Evolutionary conservation across 2,888 invertebrate species (phyloP).

Genomic region (Lasioglossum malachurum): DNA sequence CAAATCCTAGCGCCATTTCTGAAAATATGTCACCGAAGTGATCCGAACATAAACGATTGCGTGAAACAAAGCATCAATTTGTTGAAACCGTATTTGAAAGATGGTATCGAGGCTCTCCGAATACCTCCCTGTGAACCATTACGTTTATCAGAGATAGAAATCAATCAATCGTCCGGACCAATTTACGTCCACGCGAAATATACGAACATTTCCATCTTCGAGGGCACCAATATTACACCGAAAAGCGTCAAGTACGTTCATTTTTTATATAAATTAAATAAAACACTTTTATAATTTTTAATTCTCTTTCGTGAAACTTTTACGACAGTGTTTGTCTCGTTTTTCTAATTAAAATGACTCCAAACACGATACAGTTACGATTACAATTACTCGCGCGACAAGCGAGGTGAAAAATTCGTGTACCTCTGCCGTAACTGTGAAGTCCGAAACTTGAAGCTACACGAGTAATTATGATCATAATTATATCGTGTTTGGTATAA

Average conservation of each 20-base stretch:
- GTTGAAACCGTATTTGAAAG: slow-evolving; percentile 86
- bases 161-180: slow-evolving; percentile 90
- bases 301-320: too few relatives aligned
- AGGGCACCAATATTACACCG: slow-evolving; percentile 88
- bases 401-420: too few relatives aligned
- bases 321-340: too few relatives aligned
- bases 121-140: slow-evolving; percentile 91
- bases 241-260: slow-evolving; percentile 88
- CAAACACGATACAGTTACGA: too few relatives aligned
- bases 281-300: not conserved
- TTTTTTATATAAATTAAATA: not conserved
- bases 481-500: too few relatives aligned
- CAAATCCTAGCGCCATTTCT: slow-evolving; percentile 87
- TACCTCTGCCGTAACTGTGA: too few relatives aligned
- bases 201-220: slow-evolving; percentile 88
- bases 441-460: too few relatives aligned
- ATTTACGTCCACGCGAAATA: slow-evolving; percentile 89
- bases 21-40: slow-evolving; percentile 88
- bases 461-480: too few relatives aligned
- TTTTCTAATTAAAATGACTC: too few relatives aligned
- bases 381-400: too few relatives aligned
- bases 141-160: slow-evolving; percentile 88
- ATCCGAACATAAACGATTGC: slow-evolving; percentile 88
- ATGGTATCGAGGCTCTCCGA: slow-evolving; percentile 89
- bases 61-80: slow-evolving; percentile 87